Evolutionary conservation across 2,113 vertebrate species (phyloP), one percentile per base, ranked within the genome.

Genomic region (Amazona guildingii): DNA sequence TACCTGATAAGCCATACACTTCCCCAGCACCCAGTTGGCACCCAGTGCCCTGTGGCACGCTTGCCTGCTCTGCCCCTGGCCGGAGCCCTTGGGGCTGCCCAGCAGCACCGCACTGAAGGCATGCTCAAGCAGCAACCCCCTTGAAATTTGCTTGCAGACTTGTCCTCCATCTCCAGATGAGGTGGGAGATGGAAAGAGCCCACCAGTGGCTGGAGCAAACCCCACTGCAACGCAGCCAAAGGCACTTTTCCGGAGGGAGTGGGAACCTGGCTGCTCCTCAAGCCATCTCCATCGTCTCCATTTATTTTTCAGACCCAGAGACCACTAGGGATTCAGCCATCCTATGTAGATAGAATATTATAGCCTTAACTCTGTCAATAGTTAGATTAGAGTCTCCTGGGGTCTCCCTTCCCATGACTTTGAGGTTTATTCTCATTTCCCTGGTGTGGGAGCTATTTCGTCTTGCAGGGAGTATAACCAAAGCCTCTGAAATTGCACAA

Each of bases 361-460:
- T 96, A 98, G 97, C 97, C 97, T 98, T 98, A 98, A 97, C 87
- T 97, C 94, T 97, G 90, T 92, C 97, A 95, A 91, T 96, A 97
- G 94, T 83, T 95, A 96, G 94, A 95, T 96, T 94, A 93, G 95
- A 92, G 87, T 96, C 95, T 95, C 82, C 87, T 91, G 87, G 83
- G 82, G 84, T 93, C 92, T 96, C 74, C 90, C 80, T 41, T 92
- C 4, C 41, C 63, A 1, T 35, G 57, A 59, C 55, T n/a, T 44
- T 39, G 66, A 78, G 73, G n/a, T 88, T 82, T 57, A 27, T 87
- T 75, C 64, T 69, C 68, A 16, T 28, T 92, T 84, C 48, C 86
- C 67, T 35, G 33, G n/a, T 1, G 23, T 21, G 91, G 92, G 35
- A 49, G 2, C 37, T 5, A 18, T 64, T 90, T 85, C 0, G 3